Base-by-base conservation (phyloP, 2,888 invertebrate genomes). In the Erebia palarica region DNA sequence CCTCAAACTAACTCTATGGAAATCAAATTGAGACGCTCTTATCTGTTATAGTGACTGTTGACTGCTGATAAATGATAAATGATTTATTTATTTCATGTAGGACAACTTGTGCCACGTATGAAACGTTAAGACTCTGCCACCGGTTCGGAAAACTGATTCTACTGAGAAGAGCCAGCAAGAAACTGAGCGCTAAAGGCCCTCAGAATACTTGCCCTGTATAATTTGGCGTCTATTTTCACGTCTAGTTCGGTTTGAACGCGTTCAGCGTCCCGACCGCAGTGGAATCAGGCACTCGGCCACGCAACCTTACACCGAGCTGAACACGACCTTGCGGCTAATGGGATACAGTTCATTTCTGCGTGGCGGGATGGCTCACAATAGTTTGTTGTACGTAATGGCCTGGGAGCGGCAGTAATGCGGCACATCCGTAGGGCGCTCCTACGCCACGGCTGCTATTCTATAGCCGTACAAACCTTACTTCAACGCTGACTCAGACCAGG, bases 321-420 rank as follows among this genome's bases (percentile, higher is more conserved):
- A 59, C 3, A 44, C 16, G 4, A 68, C 73, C 57, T 14, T 76
- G 67, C 65, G 4, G 0, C 0, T 0, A 13, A 1, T 9, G 0
- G 0, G 0, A 9, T 61, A 73, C 18, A 21, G 72, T 64, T 21
- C 42, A 36, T 21, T 69, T 70, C 75, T 1, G 59, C 14, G 3
- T 63, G 65, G 14, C 8, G 18, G 55, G 1, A 2, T 4, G 3
- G 36, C 10, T n/a, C 59, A 74, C 74, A 77, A 77, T 75, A 75
- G 77, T 75, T 76, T 75, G 76, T 73, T 75, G 68, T 69, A 64
- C 76, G 79, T 81, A 84, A 83, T 82, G 80, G 81, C 80, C 81
- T 77, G 79, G 81, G 80, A 81, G 82, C 83, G 81, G 79, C 79
- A 76, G 80, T 82, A 83, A 84, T 81, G 78, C 80, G 79, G 79